Conservation (phyloP, 2,113 vertebrate species). For the Cavia porcellus region DNA sequence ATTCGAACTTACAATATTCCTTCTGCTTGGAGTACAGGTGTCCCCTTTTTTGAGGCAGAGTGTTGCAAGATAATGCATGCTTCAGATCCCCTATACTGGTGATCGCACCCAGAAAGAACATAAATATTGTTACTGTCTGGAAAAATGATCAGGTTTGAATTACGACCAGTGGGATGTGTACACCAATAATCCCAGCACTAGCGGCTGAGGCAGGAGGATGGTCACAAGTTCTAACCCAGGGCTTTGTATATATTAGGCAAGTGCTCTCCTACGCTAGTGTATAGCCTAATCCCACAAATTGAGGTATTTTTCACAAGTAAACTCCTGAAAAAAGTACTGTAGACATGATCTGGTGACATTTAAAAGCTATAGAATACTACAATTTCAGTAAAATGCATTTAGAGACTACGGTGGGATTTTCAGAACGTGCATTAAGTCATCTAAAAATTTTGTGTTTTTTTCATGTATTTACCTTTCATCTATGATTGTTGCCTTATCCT, state of each 20-base stretch:
- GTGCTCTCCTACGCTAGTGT: neutral
- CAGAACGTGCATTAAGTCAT: constrained; percentile 21
- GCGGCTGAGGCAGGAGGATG: neutral
- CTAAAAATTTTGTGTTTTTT: constrained; percentile 38
- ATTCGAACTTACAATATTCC: too few relatives aligned
- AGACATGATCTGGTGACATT: neutral
- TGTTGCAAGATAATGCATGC: neutral
- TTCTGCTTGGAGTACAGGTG: neutral
- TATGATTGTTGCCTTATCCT: constrained; percentile 46
- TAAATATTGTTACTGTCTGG: neutral
- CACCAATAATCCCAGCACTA: neutral
- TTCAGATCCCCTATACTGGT: neutral
- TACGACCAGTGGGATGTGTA: neutral
- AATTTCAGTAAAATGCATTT: constrained; percentile 56
- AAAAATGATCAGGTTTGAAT: neutral
- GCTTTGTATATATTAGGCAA: neutral
- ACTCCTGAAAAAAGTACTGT: neutral
- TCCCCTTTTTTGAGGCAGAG: neutral
- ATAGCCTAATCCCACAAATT: neutral
- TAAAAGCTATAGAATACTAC: neutral
- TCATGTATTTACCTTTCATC: neutral
- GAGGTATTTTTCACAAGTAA: neutral
- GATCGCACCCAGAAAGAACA: neutral
- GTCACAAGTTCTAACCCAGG: neutral
- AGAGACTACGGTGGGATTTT: constrained; percentile 35